Evolutionary conservation across 2,113 vertebrate genomes (phyloP).

Genomic region (Suricata suricatta): DNA sequence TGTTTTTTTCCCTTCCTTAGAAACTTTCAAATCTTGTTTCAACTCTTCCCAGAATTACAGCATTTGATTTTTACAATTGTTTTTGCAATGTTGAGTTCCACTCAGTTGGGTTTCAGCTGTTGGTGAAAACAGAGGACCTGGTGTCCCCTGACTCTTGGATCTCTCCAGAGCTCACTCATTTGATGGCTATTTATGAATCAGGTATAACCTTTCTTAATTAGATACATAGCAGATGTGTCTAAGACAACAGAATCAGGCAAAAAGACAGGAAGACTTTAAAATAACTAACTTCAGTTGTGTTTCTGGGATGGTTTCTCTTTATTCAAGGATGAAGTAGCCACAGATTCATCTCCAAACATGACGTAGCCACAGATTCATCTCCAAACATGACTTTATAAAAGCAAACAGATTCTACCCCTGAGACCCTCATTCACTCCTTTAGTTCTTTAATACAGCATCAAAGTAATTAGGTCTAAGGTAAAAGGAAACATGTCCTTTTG

Average conservation of each 20-base stretch:
- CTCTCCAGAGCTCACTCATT: neutral
- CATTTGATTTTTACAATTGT: slow-evolving; percentile 35
- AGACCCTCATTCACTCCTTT: neutral
- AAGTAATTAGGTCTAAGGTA: neutral
- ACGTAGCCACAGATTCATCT: neutral
- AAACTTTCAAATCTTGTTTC: slow-evolving; percentile 5
- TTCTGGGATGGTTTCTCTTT: neutral
- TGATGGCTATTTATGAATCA: neutral
- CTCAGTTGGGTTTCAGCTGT: neutral
- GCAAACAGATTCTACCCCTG: neutral
- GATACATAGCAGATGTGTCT: neutral
- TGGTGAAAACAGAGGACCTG: neutral
- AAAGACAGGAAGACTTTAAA: neutral
- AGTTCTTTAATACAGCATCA: neutral
- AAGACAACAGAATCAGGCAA: slow-evolving; percentile 17
- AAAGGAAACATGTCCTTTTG: neutral
- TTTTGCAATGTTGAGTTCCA: neutral
- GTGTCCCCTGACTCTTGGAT: neutral
- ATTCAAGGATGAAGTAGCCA: neutral
- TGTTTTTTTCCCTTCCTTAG: neutral
- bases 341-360: neutral
- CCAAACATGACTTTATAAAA: neutral
- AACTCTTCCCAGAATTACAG: neutral
- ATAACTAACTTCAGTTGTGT: neutral
- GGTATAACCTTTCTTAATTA: neutral